Conservation (phyloP, 2,797 vertebrate genomes). For the Remorina albescens region DNA sequence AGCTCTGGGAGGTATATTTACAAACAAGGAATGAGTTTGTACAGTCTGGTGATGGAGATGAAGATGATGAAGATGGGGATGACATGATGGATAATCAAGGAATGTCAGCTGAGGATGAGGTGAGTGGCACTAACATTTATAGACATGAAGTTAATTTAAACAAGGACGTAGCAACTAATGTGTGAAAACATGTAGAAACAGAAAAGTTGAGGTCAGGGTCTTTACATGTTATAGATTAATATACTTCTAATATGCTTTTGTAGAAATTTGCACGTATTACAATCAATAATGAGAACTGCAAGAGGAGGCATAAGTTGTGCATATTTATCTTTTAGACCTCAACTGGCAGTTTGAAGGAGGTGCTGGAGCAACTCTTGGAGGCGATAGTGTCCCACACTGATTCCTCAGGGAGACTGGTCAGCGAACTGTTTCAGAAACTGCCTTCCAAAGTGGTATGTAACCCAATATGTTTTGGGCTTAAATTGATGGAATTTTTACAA, state of each 20-base stretch:
- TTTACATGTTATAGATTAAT: not conserved
- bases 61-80: slow-evolving; percentile 91
- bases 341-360: slow-evolving; percentile 92
- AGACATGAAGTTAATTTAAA: not conserved
- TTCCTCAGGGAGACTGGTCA: slow-evolving; percentile 91
- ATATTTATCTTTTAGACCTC: slow-evolving; percentile 82
- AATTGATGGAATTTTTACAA: not conserved
- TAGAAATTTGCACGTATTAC: not conserved
- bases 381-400: slow-evolving; percentile 92
- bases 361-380: slow-evolving; percentile 96
- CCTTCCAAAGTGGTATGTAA: slow-evolving; percentile 96
- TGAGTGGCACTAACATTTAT: slow-evolving; percentile 15
- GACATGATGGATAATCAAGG: slow-evolving; percentile 90
- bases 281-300: not conserved
- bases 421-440: slow-evolving; percentile 98
- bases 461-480: not conserved
- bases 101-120: slow-evolving; percentile 90
- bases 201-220: not conserved
- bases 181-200: not conserved
- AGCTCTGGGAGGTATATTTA: slow-evolving; percentile 94
- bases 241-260: not conserved
- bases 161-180: not conserved
- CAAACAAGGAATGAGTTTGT: slow-evolving; percentile 95
- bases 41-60: slow-evolving; percentile 92
- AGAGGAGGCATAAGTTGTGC: not conserved